Evolutionary conservation across 2,113 vertebrate genomes (phyloP).

Genomic region (Centropristis striata): DNA sequence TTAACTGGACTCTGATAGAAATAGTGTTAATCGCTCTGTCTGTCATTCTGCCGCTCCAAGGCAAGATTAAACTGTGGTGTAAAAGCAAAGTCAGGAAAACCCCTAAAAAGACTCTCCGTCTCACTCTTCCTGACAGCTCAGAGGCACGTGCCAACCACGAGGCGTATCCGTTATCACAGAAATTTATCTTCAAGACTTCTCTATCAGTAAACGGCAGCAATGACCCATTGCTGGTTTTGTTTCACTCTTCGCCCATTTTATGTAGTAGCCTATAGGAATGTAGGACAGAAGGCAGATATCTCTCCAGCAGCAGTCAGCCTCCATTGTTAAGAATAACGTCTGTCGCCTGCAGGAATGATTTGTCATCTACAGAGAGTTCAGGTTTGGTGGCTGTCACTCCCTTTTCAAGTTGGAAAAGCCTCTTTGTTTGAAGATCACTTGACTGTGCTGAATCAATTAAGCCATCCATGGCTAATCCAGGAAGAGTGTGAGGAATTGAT

Average conservation of each 20-base stretch:
- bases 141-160: slow-evolving; percentile 57
- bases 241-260: slow-evolving; percentile 48
- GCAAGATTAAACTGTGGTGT: slow-evolving; percentile 77
- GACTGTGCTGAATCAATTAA: slow-evolving; percentile 83
- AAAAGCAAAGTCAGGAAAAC: slow-evolving; percentile 71
- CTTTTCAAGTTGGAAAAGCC: slow-evolving; percentile 74
- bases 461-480: slow-evolving; percentile 80
- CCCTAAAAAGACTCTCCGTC: slow-evolving; percentile 65
- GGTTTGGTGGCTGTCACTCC: slow-evolving; percentile 77
- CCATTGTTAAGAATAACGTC: slow-evolving; percentile 74
- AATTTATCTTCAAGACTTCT: slow-evolving; percentile 67
- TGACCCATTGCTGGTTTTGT: slow-evolving; percentile 57
- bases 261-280: slow-evolving; percentile 62
- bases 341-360: slow-evolving; percentile 76
- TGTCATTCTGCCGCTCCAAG: slow-evolving; percentile 66
- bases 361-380: slow-evolving; percentile 77
- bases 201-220: slow-evolving; percentile 61
- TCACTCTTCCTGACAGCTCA: slow-evolving; percentile 51
- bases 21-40: slow-evolving; percentile 66
- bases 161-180: slow-evolving; percentile 52
- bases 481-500: slow-evolving; percentile 80
- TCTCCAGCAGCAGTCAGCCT: slow-evolving; percentile 58
- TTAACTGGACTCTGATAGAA: slow-evolving; percentile 69
- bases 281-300: slow-evolving; percentile 67
- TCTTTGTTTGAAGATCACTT: slow-evolving; percentile 83